Percentiles rank a stretch among this genome's conserved stretches.
Conservation (phyloP, 2,888 invertebrate species). For the Dysmachus trigonus region DNA sequence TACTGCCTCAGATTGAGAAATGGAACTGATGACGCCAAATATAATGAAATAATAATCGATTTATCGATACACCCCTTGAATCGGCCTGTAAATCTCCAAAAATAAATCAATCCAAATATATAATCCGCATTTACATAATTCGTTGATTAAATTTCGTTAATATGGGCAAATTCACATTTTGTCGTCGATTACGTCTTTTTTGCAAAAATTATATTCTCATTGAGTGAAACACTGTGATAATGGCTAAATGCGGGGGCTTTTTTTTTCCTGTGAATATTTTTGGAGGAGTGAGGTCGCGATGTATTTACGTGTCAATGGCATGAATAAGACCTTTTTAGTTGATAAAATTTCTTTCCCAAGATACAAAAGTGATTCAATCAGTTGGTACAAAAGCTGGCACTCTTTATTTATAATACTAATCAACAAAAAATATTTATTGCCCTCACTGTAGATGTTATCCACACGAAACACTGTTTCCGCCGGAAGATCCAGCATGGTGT, state of each 20-base stretch:
- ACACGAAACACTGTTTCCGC: slow-evolving; percentile 69
- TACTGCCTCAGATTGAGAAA: not conserved
- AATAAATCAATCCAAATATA: not conserved
- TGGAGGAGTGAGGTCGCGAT: not conserved
- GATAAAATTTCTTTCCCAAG: not conserved
- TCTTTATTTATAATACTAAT: not conserved
- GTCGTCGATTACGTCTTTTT: not conserved
- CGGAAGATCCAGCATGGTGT: slow-evolving; percentile 72
- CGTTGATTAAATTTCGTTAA: not conserved
- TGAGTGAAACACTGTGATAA: not conserved
- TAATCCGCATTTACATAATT: not conserved
- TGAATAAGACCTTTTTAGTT: not conserved
- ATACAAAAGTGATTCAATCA: not conserved
- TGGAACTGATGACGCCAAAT: not conserved
- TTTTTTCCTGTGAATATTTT: not conserved
- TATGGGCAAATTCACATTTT: not conserved
- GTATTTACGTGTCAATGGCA: not conserved
- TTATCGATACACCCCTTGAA: too few species aligned
- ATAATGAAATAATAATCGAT: too few species aligned
- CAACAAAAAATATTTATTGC: slow-evolving; percentile 12
- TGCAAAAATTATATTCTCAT: not conserved
- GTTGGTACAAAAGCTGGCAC: not conserved
- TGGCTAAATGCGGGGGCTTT: not conserved
- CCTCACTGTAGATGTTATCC: slow-evolving; percentile 69
- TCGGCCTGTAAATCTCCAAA: not conserved